Base-by-base conservation (phyloP, 2,113 vertebrate genomes). In the Poeciliopsis occidentalis region DNA sequence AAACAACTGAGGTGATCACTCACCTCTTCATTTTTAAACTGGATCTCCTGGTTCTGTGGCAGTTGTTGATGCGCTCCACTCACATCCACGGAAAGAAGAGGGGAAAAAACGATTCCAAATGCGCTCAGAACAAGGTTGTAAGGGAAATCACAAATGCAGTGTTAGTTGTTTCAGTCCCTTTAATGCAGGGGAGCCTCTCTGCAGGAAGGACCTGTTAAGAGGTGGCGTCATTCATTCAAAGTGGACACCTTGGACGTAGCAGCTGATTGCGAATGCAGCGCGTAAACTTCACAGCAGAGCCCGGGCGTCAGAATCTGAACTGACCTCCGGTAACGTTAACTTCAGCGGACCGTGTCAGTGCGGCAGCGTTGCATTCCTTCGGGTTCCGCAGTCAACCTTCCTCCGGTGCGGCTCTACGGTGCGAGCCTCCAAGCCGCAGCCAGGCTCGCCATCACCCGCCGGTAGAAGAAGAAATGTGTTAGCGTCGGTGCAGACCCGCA, bases 301-400 rank as follows among this genome's bases (percentile, higher is more conserved):
- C 22, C 15, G 24, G 51, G 24, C 22, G 3, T 68, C 70, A 64
- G 44, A 77, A 34, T 64, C 60, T 61, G 79, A 73, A 3, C 68
- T 78, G 81, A 81, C 75, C 83, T 77, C 47, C 74, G 13, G 57
- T 47, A 47, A 69, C 22, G 84, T 27, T 66, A 41, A 85, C 78
- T 88, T 85, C 31, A 84, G 66, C 30, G 66, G 71, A 82, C 39
- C 79, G 77, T 37, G 85, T 81, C 87, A 60, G 24, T 29, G 71
- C 34, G 29, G 51, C 51, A 57, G 7, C 1, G 69, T 62, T 83
- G 61, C 92, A 93, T 94, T 93, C 91, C 93, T 91, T 77, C 87
- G 87, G 51, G 84, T 87, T 74, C 64, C 69, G 60, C 64, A 26
- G 67, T 31, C 67, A 32, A 27, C 79, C 80, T 54, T 86, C 76